A percentile compares a stretch with the other conserved stretches of the same genome.
Conservation (phyloP, 1,140 invertebrate species). For the Drosophila navojoa region DNA sequence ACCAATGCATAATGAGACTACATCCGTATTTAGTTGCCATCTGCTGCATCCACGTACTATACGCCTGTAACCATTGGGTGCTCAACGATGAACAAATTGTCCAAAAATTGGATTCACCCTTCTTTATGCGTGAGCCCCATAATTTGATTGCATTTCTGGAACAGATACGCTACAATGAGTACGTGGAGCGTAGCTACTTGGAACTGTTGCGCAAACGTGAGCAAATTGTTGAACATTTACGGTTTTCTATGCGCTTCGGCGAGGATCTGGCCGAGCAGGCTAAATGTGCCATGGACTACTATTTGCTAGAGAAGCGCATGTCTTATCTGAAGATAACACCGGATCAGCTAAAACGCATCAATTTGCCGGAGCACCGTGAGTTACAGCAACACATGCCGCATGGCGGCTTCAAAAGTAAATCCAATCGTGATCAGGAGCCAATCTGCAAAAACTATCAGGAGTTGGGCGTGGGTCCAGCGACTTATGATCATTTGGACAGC, state of each 20-base stretch:
- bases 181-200: slow-evolving; percentile 70
- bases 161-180: slow-evolving; percentile 87
- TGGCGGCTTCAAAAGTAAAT: slow-evolving; percentile 9
- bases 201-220: slow-evolving; percentile 69
- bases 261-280: slow-evolving; percentile 77
- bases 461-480: slow-evolving; percentile 84
- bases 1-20: slow-evolving; percentile 51
- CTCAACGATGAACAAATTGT: slow-evolving; percentile 73
- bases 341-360: slow-evolving; percentile 66
- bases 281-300: slow-evolving; percentile 76
- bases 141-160: slow-evolving; percentile 92
- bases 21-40: slow-evolving; percentile 41
- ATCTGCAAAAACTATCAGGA: slow-evolving; percentile 86
- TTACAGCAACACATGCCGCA: slow-evolving; percentile 24
- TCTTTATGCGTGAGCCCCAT: slow-evolving; percentile 90
- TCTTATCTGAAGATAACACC: slow-evolving; percentile 69
- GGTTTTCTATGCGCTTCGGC: slow-evolving; percentile 69
- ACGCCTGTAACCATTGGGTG: slow-evolving; percentile 76
- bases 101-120: slow-evolving; percentile 88
- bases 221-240: slow-evolving; percentile 73
- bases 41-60: slow-evolving; percentile 51
- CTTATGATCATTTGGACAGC: slow-evolving; percentile 91
- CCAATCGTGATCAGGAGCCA: slow-evolving; percentile 83
- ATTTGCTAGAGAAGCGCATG: slow-evolving; percentile 69
- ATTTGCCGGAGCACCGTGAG: slow-evolving; percentile 62